Evolutionary conservation across 2,888 invertebrate genomes (phyloP), one percentile per base, ranked within the genome.

Genomic region (Netelia virgata): DNA sequence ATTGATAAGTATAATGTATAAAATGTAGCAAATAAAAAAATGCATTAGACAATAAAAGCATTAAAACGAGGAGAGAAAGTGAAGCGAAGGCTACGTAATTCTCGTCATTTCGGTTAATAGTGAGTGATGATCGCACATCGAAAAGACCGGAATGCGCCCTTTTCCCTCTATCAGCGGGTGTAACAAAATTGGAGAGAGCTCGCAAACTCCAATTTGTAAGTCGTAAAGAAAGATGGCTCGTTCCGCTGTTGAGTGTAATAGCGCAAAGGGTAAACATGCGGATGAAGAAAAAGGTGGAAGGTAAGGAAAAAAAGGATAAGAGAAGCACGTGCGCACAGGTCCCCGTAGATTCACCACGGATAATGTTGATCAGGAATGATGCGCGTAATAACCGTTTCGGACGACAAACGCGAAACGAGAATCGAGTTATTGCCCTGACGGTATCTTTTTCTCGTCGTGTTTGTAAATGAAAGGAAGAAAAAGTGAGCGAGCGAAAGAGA

Each of bases 151-250:
- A 10, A 50, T 61, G 18, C 16, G 47, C 55, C 64, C 47, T 76
- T 74, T 28, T 28, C 77, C 20, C 63, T 73, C 41, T 81, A 66
- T 72, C 59, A 68, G 55, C 43, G 75, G 16, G 66, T 78, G 79
- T 66, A 75, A 73, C 77, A 68, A 61, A 57, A 68, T 20, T 63
- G 59, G 66, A 69, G 55, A 66, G 55, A 66, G 78, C 82, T 84
- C 82, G 75, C 86, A 84, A 86, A 84, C 79, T 86, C 79, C 86
- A 86, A 85, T 86, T 86, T 85, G 78, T 82, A 79, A 79, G 82
- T 84, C 84, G 73, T 86, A 86, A 86, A 86, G 74, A 68, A 72
- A 74, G 77, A 79, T 85, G 66, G 82, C 61, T 70, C 75, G 61
- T 28, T 70, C 9, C 3, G 77, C 36, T 75, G 68, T 43, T 18